phyloP scores from a whole-genome alignment of 2,113 vertebrate genomes.

The Poeciliopsis occidentalis region DNA sequence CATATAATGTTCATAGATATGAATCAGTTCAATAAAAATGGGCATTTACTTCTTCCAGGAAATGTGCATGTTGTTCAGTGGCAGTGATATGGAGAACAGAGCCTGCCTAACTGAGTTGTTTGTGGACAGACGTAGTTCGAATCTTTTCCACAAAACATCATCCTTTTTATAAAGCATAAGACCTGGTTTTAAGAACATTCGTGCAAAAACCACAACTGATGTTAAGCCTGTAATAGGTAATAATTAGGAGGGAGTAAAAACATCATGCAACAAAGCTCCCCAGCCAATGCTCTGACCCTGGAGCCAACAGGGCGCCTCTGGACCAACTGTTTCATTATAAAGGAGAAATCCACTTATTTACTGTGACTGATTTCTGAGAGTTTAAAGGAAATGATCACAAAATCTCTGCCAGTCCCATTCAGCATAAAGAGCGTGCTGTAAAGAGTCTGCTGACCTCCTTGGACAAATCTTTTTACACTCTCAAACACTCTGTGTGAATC shows the following conservation, averaged over 20 bases:
- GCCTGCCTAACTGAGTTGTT: background rate
- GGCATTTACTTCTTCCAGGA: too few relatives aligned
- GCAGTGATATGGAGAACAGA: background rate
- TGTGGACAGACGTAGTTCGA: background rate
- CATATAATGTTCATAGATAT: too few relatives aligned
- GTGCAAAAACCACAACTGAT: background rate
- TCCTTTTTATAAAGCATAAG: background rate
- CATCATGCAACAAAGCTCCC: background rate
- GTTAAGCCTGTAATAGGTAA: background rate
- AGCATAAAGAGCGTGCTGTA: conserved; percentile 4
- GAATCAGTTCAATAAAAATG: too few relatives aligned
- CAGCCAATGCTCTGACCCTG: background rate
- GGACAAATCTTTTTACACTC: conserved; percentile 32
- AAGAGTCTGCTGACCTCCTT: conserved; percentile 56
- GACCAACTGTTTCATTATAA: conserved; percentile 2
- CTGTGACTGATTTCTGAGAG: conserved; percentile 6
- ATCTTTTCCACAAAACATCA: background rate
- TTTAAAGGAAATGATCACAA: conserved; percentile 19
- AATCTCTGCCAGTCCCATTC: background rate
- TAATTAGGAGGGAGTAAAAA: background rate
- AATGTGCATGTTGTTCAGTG: background rate
- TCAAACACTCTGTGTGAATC: conserved; percentile 21
- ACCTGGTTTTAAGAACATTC: background rate
- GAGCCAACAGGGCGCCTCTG: background rate
- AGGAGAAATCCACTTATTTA: conserved; percentile 8